phyloP scores from a whole-genome alignment of 2,797 vertebrate species.

The Poecilia picta region DNA sequence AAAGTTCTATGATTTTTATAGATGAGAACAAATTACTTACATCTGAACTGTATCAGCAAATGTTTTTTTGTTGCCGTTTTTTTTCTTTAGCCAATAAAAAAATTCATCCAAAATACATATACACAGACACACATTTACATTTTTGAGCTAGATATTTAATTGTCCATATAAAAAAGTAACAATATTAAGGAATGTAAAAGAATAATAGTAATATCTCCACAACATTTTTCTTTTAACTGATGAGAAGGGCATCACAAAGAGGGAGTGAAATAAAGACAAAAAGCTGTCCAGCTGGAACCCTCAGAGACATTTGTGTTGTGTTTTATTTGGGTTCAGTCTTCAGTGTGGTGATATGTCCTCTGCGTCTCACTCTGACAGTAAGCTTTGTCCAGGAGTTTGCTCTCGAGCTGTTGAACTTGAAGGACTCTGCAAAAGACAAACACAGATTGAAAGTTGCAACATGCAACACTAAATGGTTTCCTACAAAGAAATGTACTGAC shows the following conservation, averaged over 20 bases:
- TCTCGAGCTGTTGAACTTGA: constrained; percentile 76
- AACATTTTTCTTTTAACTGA: background rate
- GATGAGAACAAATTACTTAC: background rate
- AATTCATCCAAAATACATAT: background rate
- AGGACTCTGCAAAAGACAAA: constrained; percentile 68
- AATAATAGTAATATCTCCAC: background rate
- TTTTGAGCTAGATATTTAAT: background rate
- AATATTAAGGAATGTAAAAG: background rate
- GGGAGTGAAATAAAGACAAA: background rate
- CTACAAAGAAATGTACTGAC: no score
- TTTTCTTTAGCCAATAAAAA: background rate
- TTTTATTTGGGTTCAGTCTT: constrained; percentile 70
- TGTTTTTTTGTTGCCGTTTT: background rate
- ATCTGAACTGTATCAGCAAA: constrained; percentile 4
- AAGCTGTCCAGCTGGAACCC: background rate
- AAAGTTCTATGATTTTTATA: background rate
- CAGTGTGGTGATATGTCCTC: constrained; percentile 73
- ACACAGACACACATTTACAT: background rate
- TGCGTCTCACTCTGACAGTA: constrained; percentile 72
- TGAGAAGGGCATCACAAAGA: background rate
- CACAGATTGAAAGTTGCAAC: background rate
- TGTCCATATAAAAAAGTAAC: background rate
- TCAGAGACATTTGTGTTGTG: constrained; percentile 20
- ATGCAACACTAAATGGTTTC: background rate
- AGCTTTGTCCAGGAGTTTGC: constrained; percentile 74